A percentile compares a stretch with the other conserved stretches of the same genome.
These are phyloP conservation scores for Stictocephala bisonia DNA, from an alignment of 2,888 invertebrate species.

Conservation along the genomic window DNA sequence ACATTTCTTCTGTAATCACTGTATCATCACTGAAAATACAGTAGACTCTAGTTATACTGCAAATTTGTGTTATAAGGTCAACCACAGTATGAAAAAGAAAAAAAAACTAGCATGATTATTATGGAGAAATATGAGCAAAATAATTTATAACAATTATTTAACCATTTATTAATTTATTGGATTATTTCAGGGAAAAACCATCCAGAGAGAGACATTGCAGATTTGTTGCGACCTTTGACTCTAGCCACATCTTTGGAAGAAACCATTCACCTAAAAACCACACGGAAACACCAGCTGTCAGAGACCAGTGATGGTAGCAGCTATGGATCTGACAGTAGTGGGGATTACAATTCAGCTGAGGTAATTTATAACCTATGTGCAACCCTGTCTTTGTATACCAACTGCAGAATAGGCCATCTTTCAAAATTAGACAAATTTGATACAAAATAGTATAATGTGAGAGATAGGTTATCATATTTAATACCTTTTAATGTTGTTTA, in stretches of 20 bases:
- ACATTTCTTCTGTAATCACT: too few species aligned
- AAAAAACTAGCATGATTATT: too few species aligned
- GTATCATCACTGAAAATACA: too few species aligned
- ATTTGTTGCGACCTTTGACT: conserved; percentile 67
- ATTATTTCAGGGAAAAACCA: neutral
- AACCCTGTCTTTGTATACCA: too few species aligned
- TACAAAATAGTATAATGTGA: neutral
- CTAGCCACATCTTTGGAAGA: conserved; percentile 50
- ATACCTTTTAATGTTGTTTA: neutral
- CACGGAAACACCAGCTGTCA: conserved; percentile 65
- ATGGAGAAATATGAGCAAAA: too few species aligned
- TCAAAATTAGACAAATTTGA: neutral
- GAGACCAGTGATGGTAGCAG: conserved; percentile 79
- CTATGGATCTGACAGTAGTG: conserved; percentile 65
- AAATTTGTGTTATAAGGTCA: too few species aligned
- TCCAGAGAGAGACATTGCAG: conserved; percentile 68
- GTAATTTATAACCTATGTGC: conserved; percentile 60
- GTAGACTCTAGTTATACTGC: too few species aligned
- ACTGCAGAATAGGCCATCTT: neutral
- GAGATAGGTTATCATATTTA: neutral
- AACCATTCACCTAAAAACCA: conserved; percentile 41
- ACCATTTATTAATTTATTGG: too few species aligned
- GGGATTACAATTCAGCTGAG: conserved; percentile 65
- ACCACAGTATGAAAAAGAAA: too few species aligned
- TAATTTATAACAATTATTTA: too few species aligned